These are phyloP conservation scores for Calypte anna DNA, from an alignment of 2,113 vertebrate species.

Conservation along the genomic window DNA sequence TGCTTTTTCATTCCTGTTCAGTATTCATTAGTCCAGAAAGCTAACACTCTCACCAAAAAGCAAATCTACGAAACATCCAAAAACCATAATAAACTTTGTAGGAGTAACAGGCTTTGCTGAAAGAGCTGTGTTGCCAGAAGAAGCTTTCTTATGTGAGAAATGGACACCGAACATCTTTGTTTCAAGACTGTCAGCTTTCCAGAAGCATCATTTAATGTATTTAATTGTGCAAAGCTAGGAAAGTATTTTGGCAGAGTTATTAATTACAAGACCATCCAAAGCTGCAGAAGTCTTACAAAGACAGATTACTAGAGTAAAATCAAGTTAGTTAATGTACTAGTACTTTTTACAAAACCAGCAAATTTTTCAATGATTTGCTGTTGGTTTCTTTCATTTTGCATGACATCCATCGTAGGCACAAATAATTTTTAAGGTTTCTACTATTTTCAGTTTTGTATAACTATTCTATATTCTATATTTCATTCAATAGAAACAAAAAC, in stretches of 20 bases:
- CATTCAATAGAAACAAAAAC: not conserved
- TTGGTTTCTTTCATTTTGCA: not conserved
- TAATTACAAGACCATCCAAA: not conserved
- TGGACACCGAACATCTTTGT: not conserved
- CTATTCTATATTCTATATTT: not conserved
- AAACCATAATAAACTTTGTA: not conserved
- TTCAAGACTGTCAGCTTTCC: not conserved
- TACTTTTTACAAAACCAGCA: not conserved
- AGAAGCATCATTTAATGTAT: not conserved
- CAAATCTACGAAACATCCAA: not conserved
- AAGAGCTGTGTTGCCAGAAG: not conserved
- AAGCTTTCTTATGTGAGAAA: not conserved
- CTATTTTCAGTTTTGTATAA: not conserved
- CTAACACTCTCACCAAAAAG: not conserved
- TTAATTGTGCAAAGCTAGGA: slow-evolving; percentile 1
- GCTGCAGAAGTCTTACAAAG: not conserved
- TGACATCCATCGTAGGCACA: not conserved
- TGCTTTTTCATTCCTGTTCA: not conserved
- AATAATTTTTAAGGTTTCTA: not conserved
- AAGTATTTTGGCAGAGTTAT: not conserved
- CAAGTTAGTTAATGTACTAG: not conserved
- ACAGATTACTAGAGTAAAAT: not conserved
- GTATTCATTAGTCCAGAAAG: not conserved
- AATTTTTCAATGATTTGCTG: not conserved
- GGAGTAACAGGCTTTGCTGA: not conserved